A percentile compares a stretch with the other conserved stretches of the same genome.
phyloP scores from a whole-genome alignment of 1,140 invertebrate genomes.

The Drosophila tropicalis region DNA sequence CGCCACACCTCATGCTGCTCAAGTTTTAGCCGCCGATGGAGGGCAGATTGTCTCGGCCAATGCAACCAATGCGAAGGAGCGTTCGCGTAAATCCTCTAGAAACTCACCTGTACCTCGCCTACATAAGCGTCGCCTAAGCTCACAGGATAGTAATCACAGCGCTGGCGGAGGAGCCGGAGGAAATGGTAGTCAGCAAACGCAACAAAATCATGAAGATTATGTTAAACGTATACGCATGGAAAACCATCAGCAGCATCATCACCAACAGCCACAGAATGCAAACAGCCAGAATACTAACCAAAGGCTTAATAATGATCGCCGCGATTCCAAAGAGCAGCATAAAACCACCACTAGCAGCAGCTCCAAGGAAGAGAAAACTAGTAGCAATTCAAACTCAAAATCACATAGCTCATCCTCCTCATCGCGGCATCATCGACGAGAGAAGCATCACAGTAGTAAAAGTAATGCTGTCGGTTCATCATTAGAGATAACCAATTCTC shows the following conservation, averaged over 20 bases:
- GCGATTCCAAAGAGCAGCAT: conserved; percentile 83
- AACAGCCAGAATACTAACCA: conserved; percentile 56
- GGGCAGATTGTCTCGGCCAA: not conserved
- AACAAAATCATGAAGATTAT: conserved; percentile 85
- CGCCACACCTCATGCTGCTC: not conserved
- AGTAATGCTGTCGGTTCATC: conserved; percentile 26
- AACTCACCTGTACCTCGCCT: conserved; percentile 87
- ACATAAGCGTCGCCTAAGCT: conserved; percentile 90
- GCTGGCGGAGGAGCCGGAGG: conserved; percentile 16
- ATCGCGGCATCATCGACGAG: conserved; percentile 65
- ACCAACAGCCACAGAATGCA: conserved; percentile 6
- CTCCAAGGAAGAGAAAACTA: conserved; percentile 54
- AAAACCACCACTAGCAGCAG: conserved; percentile 17
- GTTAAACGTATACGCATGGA: conserved; percentile 88
- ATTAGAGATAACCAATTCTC: conserved; percentile 23
- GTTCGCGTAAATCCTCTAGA: conserved; percentile 67
- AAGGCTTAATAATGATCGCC: conserved; percentile 84
- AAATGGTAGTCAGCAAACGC: conserved; percentile 11
- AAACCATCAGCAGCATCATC: conserved; percentile 38
- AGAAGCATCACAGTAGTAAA: conserved; percentile 66
- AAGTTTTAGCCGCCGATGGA: conserved; percentile 12
- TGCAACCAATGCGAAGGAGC: conserved; percentile 45
- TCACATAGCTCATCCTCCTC: conserved; percentile 47
- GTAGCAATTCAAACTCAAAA: conserved; percentile 45
- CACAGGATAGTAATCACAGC: conserved; percentile 88